Percentiles rank a stretch among this genome's conserved stretches.
These are phyloP conservation scores for Candoia aspera DNA, from an alignment of 2,113 vertebrate species.

Conservation along the genomic window DNA sequence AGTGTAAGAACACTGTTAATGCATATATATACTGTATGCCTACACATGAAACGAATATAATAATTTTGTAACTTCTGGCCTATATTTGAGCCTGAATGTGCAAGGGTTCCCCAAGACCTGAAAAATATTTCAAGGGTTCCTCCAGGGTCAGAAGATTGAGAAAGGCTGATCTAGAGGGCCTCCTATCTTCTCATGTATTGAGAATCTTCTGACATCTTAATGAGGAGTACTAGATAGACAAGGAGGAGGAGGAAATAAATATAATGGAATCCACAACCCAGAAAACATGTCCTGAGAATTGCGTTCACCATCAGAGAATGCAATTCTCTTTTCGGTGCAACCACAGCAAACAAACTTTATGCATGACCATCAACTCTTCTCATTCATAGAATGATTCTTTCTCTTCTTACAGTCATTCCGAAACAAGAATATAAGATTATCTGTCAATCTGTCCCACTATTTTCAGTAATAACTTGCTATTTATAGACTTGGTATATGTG, in stretches of 20 bases:
- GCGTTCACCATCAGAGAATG: background rate
- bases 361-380: background rate
- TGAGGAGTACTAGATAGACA: background rate
- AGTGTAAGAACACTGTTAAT: too few species aligned
- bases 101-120: too few species aligned
- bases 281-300: background rate
- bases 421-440: constrained; percentile 26
- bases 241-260: background rate
- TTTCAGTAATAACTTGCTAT: constrained; percentile 31
- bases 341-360: background rate
- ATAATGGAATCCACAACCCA: background rate
- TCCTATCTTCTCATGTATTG: background rate
- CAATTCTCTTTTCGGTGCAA: background rate
- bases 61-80: too few species aligned
- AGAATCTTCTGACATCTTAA: constrained; percentile 34
- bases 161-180: background rate
- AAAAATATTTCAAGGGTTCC: too few species aligned
- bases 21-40: too few species aligned
- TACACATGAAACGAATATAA: too few species aligned
- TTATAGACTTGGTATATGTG: constrained; percentile 11
- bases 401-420: constrained; percentile 14
- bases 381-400: background rate
- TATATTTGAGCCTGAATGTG: too few species aligned
- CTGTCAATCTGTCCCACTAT: constrained; percentile 4
- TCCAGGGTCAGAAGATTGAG: too few species aligned